Conservation (phyloP, 2,888 invertebrate species). For the Villa cingulata region DNA sequence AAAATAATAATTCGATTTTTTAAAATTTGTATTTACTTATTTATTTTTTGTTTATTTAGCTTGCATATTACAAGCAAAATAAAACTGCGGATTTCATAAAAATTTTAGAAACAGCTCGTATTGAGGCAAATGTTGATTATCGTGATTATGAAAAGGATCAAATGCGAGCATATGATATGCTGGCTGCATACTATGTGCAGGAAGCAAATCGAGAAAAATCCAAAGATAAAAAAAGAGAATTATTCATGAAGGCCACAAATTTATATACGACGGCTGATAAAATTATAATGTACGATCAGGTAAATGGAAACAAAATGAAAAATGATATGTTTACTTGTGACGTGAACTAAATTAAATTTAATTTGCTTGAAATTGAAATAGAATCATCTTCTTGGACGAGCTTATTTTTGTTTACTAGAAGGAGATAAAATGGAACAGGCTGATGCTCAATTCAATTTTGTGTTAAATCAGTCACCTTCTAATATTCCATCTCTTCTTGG, state of each 20-base stretch:
- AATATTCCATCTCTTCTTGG: constrained; percentile 95
- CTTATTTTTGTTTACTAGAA: constrained; percentile 95
- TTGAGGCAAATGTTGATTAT: constrained; percentile 75
- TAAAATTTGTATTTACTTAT: not conserved
- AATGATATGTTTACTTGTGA: constrained; percentile 22
- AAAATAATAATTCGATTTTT: too few relatives aligned
- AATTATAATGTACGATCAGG: constrained; percentile 98
- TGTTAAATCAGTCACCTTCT: constrained; percentile 85
- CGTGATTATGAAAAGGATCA: constrained; percentile 90
- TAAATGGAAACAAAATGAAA: constrained; percentile 4
- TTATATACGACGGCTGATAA: constrained; percentile 98
- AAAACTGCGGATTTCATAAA: constrained; percentile 89
- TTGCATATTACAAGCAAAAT: constrained; percentile 91
- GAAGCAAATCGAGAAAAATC: constrained; percentile 89
- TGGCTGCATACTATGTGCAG: constrained; percentile 97
- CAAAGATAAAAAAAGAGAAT: constrained; percentile 85
- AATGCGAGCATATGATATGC: constrained; percentile 93
- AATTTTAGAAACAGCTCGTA: constrained; percentile 77
- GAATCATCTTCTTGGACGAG: constrained; percentile 94
- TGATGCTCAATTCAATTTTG: constrained; percentile 98
- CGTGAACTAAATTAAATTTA: not conserved
- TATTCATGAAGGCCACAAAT: constrained; percentile 91
- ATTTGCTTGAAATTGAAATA: too few relatives aligned
- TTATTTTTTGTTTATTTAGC: constrained; percentile 41
- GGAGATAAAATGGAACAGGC: constrained; percentile 99